Base-by-base conservation (phyloP, 2,888 invertebrate genomes). In the Conistra vaccinii region DNA sequence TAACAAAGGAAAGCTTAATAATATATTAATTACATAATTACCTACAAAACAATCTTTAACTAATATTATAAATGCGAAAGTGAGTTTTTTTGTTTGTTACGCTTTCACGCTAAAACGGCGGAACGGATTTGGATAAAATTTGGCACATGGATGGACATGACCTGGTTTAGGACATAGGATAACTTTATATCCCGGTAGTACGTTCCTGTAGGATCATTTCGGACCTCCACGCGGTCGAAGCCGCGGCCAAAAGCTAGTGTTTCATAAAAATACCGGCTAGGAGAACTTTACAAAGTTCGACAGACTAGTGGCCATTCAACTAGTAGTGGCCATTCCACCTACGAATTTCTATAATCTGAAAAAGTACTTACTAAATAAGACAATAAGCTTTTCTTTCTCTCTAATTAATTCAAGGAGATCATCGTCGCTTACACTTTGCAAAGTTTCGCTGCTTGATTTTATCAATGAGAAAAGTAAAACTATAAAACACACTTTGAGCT, bases 331-430 rank as follows among this genome's bases (percentile, higher is more conserved):
- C 29, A 26, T 57, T 57, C 29, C 48, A 48, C 45, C 6, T 20
- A 76, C 0, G 14, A 7, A 26, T 51, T n/a, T 42, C 23, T n/a
- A 45, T 7, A 42, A 26, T 29, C 35, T 26, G 12, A 14, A 70
- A 51, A 26, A n/a, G 29, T 91, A 97, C 98, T 98, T 97, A 98
- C 98, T 97, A 92, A 98, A 98, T 74, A 98, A 95, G 66, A 97
- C 98, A 80, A 98, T 97, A 74, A 98, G 98, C 95, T 98, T 98
- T 94, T 98, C 98, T 94, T 98, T 98, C 73, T 97, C 97, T 92
- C 97, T 97, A 81, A 98, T 97, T 67, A 98, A 96, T 92, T 98
- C 97, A 74, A 98, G 96, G 81, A 98, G 96, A 88, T 98, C 98
- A 85, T 98, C 97, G 90, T 98, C 98, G 91, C 97, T 97, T 23